A percentile compares a stretch with the other conserved stretches of the same genome.
Evolutionary conservation across 2,888 invertebrate species (phyloP).

Genomic region (Dermolepida albohirtum): DNA sequence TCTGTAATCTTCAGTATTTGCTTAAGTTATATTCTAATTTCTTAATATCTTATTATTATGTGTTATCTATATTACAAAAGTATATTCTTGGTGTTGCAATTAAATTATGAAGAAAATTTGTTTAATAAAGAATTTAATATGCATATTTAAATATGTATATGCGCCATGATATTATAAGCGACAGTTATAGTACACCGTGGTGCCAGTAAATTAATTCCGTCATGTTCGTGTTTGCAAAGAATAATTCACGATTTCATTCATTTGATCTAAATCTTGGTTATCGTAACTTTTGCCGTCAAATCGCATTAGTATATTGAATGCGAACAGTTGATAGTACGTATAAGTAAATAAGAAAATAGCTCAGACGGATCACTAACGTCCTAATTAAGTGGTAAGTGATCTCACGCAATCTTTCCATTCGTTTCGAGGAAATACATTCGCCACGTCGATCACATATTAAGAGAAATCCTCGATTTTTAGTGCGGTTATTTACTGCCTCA

Average conservation of each 20-base stretch:
- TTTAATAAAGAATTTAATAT: too few relatives aligned
- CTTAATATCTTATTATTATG: too few relatives aligned
- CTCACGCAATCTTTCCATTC: slow-evolving; percentile 32
- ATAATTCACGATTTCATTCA: slow-evolving; percentile 24
- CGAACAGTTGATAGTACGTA: neutral
- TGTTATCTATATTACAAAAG: too few relatives aligned
- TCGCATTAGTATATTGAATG: slow-evolving; percentile 23
- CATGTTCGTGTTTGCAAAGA: slow-evolving; percentile 14
- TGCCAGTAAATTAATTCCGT: neutral
- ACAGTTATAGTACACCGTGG: too few relatives aligned
- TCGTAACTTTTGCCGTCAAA: slow-evolving; percentile 16
- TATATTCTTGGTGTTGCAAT: too few relatives aligned
- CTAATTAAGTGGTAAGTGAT: slow-evolving; percentile 34
- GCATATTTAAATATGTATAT: too few relatives aligned
- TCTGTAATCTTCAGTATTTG: too few relatives aligned
- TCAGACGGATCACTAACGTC: slow-evolving; percentile 21
- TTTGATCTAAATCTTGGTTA: slow-evolving; percentile 15
- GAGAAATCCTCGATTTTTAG: slow-evolving; percentile 20
- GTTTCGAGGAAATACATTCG: slow-evolving; percentile 8
- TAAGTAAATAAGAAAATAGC: slow-evolving; percentile 34
- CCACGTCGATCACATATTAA: slow-evolving; percentile 19
- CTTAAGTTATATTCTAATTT: too few relatives aligned
- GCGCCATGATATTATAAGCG: too few relatives aligned
- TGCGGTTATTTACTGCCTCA: slow-evolving; percentile 31
- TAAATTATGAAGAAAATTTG: too few relatives aligned